A percentile compares a stretch with the other conserved stretches of the same genome.
Conservation (phyloP, 2,888 invertebrate genomes). For the Watsonalla binaria region DNA sequence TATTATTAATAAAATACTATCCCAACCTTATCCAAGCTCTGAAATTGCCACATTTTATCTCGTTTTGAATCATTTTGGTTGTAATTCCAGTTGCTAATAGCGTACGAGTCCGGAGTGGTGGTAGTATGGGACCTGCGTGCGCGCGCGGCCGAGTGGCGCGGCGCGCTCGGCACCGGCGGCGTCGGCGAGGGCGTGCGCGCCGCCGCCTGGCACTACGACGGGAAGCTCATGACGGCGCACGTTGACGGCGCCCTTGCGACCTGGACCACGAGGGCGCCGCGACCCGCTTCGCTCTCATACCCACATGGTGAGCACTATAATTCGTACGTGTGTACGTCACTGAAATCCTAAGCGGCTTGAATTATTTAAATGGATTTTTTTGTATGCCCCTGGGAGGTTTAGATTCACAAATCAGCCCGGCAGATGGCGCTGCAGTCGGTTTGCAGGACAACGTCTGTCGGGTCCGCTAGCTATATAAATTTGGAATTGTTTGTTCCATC, state of each 20-base stretch:
- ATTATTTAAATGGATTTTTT: too few species aligned
- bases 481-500: too few species aligned
- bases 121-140: constrained; percentile 97
- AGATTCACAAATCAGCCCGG: too few species aligned
- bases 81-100: constrained; percentile 90
- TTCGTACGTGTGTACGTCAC: neutral
- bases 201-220: constrained; percentile 98
- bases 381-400: too few species aligned
- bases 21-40: too few species aligned
- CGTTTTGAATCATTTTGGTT: neutral
- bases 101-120: constrained; percentile 95
- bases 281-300: constrained; percentile 89
- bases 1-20: too few species aligned
- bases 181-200: constrained; percentile 89
- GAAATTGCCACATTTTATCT: too few species aligned
- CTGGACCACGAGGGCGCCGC: constrained; percentile 90
- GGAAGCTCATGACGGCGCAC: constrained; percentile 98
- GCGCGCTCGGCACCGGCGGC: constrained; percentile 87
- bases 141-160: constrained; percentile 91
- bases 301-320: constrained; percentile 88
- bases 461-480: too few species aligned
- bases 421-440: too few species aligned
- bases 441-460: too few species aligned
- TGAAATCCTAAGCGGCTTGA: too few species aligned
- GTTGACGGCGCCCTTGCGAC: constrained; percentile 96